phyloP scores from a whole-genome alignment of 2,888 invertebrate genomes.

The Argyra leucocephala region DNA sequence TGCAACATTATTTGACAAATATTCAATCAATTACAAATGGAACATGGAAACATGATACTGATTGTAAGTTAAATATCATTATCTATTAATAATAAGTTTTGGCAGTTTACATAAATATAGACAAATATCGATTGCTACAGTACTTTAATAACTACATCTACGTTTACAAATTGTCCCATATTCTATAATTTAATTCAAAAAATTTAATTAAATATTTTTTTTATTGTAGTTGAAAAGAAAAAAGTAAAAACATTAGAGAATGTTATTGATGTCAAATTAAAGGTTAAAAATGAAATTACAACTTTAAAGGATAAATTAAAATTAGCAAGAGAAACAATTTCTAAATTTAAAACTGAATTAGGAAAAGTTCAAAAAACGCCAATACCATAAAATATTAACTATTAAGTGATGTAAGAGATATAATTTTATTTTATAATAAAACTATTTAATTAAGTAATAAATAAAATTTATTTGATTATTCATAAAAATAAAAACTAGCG shows the following conservation, averaged over 20 bases:
- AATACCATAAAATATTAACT: constrained; percentile 18
- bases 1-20: constrained; percentile 77
- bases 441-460: too few relatives aligned
- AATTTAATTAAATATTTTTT: constrained; percentile 18
- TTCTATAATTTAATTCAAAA: constrained; percentile 8
- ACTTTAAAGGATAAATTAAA: constrained; percentile 78
- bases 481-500: too few relatives aligned
- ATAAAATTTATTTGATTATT: too few relatives aligned
- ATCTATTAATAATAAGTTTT: too few relatives aligned
- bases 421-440: too few relatives aligned
- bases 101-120: neutral
- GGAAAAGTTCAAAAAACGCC: constrained; percentile 38
- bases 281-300: constrained; percentile 70
- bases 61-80: constrained; percentile 55
- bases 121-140: too few relatives aligned
- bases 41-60: constrained; percentile 74
- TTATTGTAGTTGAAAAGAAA: constrained; percentile 74
- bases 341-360: constrained; percentile 71
- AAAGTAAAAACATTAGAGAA: constrained; percentile 69
- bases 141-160: neutral
- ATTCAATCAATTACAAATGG: constrained; percentile 65
- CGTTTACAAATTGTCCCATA: too few relatives aligned
- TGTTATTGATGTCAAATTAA: constrained; percentile 68
- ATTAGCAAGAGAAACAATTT: constrained; percentile 74
- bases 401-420: too few relatives aligned